Evolutionary conservation across 1,140 invertebrate species (phyloP), one percentile per base, ranked within the genome.

Genomic region (Polyergus mexicanus): DNA sequence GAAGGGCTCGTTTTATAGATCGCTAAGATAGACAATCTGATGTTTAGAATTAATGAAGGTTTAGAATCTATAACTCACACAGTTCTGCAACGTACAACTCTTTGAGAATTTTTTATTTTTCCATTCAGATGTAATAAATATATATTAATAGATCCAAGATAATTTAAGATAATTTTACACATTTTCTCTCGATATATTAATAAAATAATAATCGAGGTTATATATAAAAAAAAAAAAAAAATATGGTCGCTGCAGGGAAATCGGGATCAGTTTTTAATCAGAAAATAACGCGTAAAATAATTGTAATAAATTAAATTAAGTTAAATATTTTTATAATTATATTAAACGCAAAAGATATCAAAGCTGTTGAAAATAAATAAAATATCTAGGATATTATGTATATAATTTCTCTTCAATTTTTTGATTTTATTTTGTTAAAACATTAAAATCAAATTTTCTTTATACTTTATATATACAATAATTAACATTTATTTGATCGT

Each of bases 1-100:
- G 16, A 69, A 68, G 76, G 44, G 77, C 22, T 13, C 32, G 16
- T 22, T 69, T 80, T 80, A 66, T 51, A 62, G 66, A 66, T 44
- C 51, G 28, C 25, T 51, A 51, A 66, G 58, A 78, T n/a, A 63
- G 38, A 16, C 22, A 77, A 32, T 38, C 22, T 19, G 32, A 32
- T 32, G 3, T 28, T 28, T 28, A 32, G 3, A 32, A 32, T 32
- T 1, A 32, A 32, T 32, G 19, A 66, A 75, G 44, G 16, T 78
- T 78, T 54, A 78, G 13, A 47, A 25, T 13, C 5, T 47, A 44
- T 77, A 63, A 63, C 22, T 41, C 58, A 22, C 58, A 22, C 62
- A 13, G 1, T 16, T 22, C n/a, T 25, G 35, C 38, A 13, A 22
- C 38, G 13, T 35, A 65, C 19, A 19, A 13, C 16, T 51, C 32